phyloP scores from a whole-genome alignment of 2,888 invertebrate species.

The Euplagia quadripunctaria region DNA sequence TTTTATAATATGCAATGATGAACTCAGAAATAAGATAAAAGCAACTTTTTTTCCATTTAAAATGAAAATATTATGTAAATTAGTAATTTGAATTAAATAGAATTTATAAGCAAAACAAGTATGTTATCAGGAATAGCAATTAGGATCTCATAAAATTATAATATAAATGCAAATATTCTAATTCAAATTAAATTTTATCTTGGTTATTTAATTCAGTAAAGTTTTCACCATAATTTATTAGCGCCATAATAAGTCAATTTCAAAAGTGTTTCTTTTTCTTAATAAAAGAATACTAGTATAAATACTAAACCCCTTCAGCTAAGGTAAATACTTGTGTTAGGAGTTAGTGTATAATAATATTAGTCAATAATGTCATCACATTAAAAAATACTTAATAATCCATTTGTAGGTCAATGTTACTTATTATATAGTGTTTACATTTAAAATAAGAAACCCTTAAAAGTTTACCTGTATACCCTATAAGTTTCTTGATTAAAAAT shows the following conservation, averaged over 20 bases:
- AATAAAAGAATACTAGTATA: no score
- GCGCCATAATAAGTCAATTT: no score
- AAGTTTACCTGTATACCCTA: no score
- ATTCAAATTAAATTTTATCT: not conserved
- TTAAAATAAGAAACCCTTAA: not conserved
- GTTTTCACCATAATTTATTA: not conserved
- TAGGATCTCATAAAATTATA: not conserved
- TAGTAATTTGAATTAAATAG: not conserved
- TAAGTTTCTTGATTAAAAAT: no score
- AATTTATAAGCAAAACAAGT: no score
- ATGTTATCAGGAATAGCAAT: not conserved
- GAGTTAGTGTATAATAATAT: not conserved
- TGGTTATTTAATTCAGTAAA: not conserved
- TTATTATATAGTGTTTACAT: not conserved
- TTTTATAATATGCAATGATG: no score
- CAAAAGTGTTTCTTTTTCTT: no score
- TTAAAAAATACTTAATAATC: not conserved
- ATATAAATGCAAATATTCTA: not conserved
- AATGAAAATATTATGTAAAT: not conserved
- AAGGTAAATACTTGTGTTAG: no score
- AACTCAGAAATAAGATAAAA: no score
- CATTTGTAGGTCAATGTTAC: not conserved
- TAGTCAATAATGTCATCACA: not conserved
- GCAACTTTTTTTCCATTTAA: not conserved
- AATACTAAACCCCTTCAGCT: no score